Base-by-base conservation (phyloP, 2,888 invertebrate genomes). In the Rhingia rostrata region DNA sequence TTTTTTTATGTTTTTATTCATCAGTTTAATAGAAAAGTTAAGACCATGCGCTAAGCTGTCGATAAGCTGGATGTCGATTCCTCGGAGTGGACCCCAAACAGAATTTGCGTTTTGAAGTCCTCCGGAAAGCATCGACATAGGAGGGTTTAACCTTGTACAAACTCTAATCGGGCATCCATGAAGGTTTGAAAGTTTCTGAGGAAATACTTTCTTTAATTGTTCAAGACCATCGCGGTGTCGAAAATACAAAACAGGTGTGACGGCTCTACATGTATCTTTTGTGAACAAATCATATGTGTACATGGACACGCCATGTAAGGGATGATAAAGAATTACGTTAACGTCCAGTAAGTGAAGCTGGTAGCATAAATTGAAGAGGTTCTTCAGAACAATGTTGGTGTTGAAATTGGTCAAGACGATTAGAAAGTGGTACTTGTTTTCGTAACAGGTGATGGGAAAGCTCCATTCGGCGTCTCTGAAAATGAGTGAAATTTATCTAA, bases 51-150 rank as follows among this genome's bases (percentile, higher is more conserved):
- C 6, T 53, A 67, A 4, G 90, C 86, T 43, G 90, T 58, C 88
- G 3, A 91, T 77, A 5, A 90, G 64, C 4, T 88, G 87, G 0
- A 89, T 90, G 39, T 91, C 91, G 35, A 90, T 85, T 2, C 91
- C 91, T 0, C 58, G 69, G 0, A 90, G 78, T 0, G 88, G 88
- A 12, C 74, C 53, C 77, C 49, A 6, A 88, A 80, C 7, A 64
- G 77, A 0, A 64, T 49, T 10, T 86, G 66, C 69, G 88, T 37
- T 0, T 4, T 14, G 53, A 90, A 82, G 0, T 90, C 90, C 0
- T 72, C 22, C 22, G 10, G 32, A 10, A 39, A 90, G 90, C 5
- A 45, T 80, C 10, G 89, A 58, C 10, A 88, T 81, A 0, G 90
- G 90, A 6, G 86, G 79, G 35, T 87, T 0, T 0, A 84, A 66